These are phyloP conservation scores for Centropristis striata DNA, from an alignment of 2,113 vertebrate genomes.

Conservation along the genomic window DNA sequence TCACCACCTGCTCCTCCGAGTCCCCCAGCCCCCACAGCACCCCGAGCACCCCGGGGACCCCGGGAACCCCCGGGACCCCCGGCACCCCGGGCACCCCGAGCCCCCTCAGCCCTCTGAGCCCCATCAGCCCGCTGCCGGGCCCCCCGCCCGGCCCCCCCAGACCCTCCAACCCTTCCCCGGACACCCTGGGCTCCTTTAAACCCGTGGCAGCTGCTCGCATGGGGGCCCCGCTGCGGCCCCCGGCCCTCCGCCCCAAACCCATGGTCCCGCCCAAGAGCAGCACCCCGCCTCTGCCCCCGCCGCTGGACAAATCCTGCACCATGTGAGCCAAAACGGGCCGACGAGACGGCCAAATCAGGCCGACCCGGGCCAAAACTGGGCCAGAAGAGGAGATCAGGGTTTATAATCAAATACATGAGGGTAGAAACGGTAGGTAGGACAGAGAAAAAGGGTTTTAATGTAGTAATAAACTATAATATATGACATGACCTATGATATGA, in stretches of 20 bases:
- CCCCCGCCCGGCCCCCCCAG: constrained; percentile 75
- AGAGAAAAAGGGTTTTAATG: constrained; percentile 79
- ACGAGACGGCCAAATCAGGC: constrained; percentile 70
- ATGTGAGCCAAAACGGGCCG: constrained; percentile 89
- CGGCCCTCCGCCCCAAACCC: constrained; percentile 96
- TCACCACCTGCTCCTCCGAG: constrained; percentile 91
- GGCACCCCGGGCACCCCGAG: constrained; percentile 90
- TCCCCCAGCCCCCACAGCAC: constrained; percentile 92
- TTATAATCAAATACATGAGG: constrained; percentile 77
- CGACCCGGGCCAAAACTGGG: constrained; percentile 80
- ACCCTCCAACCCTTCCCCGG: constrained; percentile 86
- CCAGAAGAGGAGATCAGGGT: constrained; percentile 84
- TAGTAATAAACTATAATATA: constrained; percentile 79
- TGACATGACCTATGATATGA: constrained; percentile 82
- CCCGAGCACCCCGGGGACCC: constrained; percentile 81
- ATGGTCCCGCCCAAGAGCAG: constrained; percentile 96
- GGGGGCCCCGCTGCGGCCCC: constrained; percentile 93
- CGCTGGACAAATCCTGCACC: constrained; percentile 97
- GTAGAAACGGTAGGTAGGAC: constrained; percentile 73
- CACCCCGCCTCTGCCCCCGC: constrained; percentile 90
- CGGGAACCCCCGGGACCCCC: constrained; percentile 72
- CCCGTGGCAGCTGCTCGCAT: constrained; percentile 90
- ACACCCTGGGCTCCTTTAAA: constrained; percentile 94
- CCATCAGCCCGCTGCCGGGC: constrained; percentile 81
- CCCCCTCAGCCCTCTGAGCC: constrained; percentile 89